A percentile compares a stretch with the other conserved stretches of the same genome.
phyloP scores from a whole-genome alignment of 2,888 invertebrate species.

The Strigamia maritima region DNA sequence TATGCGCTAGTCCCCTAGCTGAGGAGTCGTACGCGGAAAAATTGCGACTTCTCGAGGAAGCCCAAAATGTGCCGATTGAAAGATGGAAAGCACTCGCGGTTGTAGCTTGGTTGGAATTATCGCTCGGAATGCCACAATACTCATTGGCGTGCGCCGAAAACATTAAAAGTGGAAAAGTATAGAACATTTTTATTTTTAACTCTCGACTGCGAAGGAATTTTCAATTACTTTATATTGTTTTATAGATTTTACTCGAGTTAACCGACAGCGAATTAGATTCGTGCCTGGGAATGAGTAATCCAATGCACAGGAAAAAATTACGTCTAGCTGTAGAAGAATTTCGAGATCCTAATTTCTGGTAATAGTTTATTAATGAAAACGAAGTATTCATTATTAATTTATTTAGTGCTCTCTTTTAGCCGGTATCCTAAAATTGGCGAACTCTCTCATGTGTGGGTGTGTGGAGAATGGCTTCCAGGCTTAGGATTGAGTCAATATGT shows the following conservation, averaged over 20 bases:
- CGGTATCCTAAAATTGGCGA: conserved; percentile 81
- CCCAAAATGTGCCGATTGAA: conserved; percentile 75
- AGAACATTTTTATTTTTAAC: conserved; percentile 39
- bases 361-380: background rate
- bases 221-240: background rate
- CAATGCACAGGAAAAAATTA: conserved; percentile 89
- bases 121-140: conserved; percentile 91
- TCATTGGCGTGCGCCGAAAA: conserved; percentile 86
- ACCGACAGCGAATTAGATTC: conserved; percentile 87
- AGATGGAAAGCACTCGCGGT: conserved; percentile 91
- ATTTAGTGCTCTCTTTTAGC: conserved; percentile 44
- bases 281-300: conserved; percentile 84
- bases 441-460: conserved; percentile 88
- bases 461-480: conserved; percentile 88
- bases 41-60: conserved; percentile 69
- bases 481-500: conserved; percentile 86
- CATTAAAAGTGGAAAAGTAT: conserved; percentile 90
- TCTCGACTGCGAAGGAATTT: too few species aligned
- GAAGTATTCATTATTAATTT: background rate
- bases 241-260: conserved; percentile 82
- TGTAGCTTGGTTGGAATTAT: conserved; percentile 89
- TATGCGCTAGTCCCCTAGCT: conserved; percentile 54
- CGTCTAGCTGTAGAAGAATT: conserved; percentile 90
- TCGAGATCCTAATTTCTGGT: conserved; percentile 69
- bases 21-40: conserved; percentile 75